These are phyloP conservation scores for Zosterops hypoxanthus DNA, from an alignment of 2,113 vertebrate genomes.

Conservation along the genomic window DNA sequence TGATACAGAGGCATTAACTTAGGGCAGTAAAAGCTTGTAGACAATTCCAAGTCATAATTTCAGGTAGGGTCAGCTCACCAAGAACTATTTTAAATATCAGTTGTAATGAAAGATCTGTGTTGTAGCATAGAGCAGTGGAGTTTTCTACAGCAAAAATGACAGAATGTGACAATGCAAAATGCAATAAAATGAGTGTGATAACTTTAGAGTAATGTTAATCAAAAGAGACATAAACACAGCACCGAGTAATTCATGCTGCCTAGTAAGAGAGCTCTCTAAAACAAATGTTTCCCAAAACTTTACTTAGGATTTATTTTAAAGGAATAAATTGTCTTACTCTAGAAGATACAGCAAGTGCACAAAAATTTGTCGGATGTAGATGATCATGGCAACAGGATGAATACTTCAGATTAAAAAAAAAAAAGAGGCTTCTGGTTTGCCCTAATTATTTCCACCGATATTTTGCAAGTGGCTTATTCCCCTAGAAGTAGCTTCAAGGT, in stretches of 20 bases:
- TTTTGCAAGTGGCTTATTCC: not conserved
- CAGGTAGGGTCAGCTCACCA: not conserved
- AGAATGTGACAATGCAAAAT: not conserved
- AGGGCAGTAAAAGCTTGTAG: not conserved
- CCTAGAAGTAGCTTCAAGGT: not conserved
- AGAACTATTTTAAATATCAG: not conserved
- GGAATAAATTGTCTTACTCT: not conserved
- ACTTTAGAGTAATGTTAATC: not conserved
- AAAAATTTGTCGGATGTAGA: not conserved
- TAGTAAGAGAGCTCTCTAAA: not conserved
- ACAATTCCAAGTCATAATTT: not conserved
- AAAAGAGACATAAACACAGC: not conserved
- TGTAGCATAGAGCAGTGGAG: not conserved
- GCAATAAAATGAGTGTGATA: not conserved
- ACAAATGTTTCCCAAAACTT: not conserved
- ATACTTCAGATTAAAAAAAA: not conserved
- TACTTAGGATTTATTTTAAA: not conserved
- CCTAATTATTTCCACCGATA: not conserved
- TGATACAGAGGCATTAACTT: not conserved
- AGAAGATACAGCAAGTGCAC: not conserved
- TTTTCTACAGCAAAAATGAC: not conserved
- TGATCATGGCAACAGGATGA: not conserved
- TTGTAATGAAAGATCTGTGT: accelerated
- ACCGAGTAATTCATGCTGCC: not conserved
- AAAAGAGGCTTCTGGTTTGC: accelerated